These are phyloP conservation scores for Diarsia brunnea DNA, from an alignment of 2,888 invertebrate species.

Conservation along the genomic window DNA sequence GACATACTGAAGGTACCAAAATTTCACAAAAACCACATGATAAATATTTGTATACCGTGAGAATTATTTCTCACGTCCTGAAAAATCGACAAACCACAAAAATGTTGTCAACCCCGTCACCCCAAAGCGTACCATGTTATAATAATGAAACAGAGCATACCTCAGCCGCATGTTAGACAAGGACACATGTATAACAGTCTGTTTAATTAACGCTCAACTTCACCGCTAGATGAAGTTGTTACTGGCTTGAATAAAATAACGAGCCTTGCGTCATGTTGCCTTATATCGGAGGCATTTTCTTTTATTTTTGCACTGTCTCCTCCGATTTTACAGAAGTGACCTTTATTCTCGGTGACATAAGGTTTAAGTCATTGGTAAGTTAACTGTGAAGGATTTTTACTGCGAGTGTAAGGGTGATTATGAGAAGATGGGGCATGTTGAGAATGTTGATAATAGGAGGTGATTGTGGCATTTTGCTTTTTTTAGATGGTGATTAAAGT, in stretches of 20 bases:
- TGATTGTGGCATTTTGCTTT: slow-evolving; percentile 21
- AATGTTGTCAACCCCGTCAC: slow-evolving; percentile 65
- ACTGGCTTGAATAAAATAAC: slow-evolving; percentile 66
- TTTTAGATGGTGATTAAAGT: slow-evolving; percentile 21
- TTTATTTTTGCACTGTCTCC: slow-evolving; percentile 30
- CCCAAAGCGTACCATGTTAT: slow-evolving; percentile 67
- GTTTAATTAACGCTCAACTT: slow-evolving; percentile 69
- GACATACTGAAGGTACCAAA: too few relatives aligned
- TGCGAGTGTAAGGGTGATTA: slow-evolving; percentile 43
- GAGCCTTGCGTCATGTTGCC: slow-evolving; percentile 57
- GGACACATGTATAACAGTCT: slow-evolving; percentile 64
- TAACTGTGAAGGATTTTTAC: slow-evolving; percentile 36
- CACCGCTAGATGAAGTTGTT: slow-evolving; percentile 68
- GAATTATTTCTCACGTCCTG: background rate
- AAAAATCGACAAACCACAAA: background rate
- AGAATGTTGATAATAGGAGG: slow-evolving; percentile 43
- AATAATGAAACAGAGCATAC: slow-evolving; percentile 72
- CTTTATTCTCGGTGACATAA: background rate
- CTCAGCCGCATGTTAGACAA: slow-evolving; percentile 59
- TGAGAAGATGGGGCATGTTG: slow-evolving; percentile 45
- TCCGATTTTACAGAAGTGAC: background rate
- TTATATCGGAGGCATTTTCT: slow-evolving; percentile 37
- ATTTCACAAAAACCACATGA: background rate
- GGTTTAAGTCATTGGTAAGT: background rate
- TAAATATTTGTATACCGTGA: background rate